Base-by-base conservation (phyloP, 2,888 invertebrate genomes). In the Eupithecia centaureata region DNA sequence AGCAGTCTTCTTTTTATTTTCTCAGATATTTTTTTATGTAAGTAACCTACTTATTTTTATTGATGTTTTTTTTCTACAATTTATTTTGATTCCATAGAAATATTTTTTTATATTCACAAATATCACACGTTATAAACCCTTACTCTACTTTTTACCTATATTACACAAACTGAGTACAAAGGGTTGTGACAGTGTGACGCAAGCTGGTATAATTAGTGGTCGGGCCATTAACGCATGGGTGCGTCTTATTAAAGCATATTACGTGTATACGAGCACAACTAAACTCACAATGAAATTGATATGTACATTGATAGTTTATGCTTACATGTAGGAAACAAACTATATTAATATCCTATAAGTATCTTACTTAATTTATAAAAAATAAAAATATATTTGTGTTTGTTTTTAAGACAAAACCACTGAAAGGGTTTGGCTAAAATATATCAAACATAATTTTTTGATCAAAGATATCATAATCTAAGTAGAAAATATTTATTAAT, bases 161-260 rank as follows among this genome's bases (percentile, higher is more conserved):
- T 65, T n/a, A 57, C 51, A 58, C 56, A 64, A 35, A 18, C 54
- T 27, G 25, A 22, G 27, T 30, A 63, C 58, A 47, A 58, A 61
- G 59, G 62, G 65, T 68, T 67, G 59, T 70, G 69, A 63, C 65
- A 71, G 56, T 56, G 62, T 75, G 65, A 73, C 66, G 72, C 73
- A 76, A 74, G 71, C 63, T 59, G 51, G 58, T 66, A 61, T 63
- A 73, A 77, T 77, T 82, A 82, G 84, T 80, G 83, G 70, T 69
- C 71, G 58, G 77, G 74, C 77, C 80, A 83, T 83, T 83, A 82
- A 73, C 80, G 79, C 77, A 69, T 79, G 79, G 78, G 75, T 75
- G 79, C 74, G 76, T 73, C 77, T 83, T 79, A 82, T 84, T 83
- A 80, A 77, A 72, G 63, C 63, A 27, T 42, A 65, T 69, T 64